phyloP scores from a whole-genome alignment of 2,888 invertebrate species.

The Meteorus cinctellus region DNA sequence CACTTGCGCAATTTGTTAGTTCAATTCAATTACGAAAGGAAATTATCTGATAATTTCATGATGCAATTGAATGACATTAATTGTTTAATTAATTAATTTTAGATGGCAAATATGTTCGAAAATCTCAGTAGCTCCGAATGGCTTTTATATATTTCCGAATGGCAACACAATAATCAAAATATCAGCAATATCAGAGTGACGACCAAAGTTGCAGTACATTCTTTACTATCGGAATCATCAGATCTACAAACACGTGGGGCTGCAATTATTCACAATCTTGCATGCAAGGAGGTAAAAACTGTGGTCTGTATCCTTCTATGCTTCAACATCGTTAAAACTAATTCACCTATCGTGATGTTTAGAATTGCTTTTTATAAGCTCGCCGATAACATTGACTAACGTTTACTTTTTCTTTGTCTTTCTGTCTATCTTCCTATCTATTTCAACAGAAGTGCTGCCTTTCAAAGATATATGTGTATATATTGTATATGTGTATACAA shows the following conservation, averaged over 20 bases:
- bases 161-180: slow-evolving; percentile 84
- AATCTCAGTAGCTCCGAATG: slow-evolving; percentile 92
- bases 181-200: slow-evolving; percentile 93
- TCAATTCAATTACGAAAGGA: not conserved
- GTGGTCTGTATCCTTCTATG: slow-evolving; percentile 86
- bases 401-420: slow-evolving; percentile 19
- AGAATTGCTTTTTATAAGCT: slow-evolving; percentile 19
- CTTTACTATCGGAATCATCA: slow-evolving; percentile 82
- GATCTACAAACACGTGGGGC: slow-evolving; percentile 87
- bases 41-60: slow-evolving; percentile 9
- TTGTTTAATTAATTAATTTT: slow-evolving; percentile 50
- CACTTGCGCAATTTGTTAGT: slow-evolving; percentile 86
- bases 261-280: slow-evolving; percentile 91
- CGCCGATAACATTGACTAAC: slow-evolving; percentile 31
- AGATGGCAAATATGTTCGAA: slow-evolving; percentile 94
- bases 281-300: slow-evolving; percentile 97
- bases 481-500: slow-evolving; percentile 34
- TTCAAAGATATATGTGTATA: slow-evolving; percentile 39
- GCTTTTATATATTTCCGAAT: slow-evolving; percentile 95
- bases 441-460: slow-evolving; percentile 59
- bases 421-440: slow-evolving; percentile 37
- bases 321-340: slow-evolving; percentile 38
- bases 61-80: not conserved
- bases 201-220: slow-evolving; percentile 92
- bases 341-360: slow-evolving; percentile 20